A percentile compares a stretch with the other conserved stretches of the same genome.
Evolutionary conservation across 1,140 invertebrate species (phyloP).

Genomic region (Coelopa frigida): DNA sequence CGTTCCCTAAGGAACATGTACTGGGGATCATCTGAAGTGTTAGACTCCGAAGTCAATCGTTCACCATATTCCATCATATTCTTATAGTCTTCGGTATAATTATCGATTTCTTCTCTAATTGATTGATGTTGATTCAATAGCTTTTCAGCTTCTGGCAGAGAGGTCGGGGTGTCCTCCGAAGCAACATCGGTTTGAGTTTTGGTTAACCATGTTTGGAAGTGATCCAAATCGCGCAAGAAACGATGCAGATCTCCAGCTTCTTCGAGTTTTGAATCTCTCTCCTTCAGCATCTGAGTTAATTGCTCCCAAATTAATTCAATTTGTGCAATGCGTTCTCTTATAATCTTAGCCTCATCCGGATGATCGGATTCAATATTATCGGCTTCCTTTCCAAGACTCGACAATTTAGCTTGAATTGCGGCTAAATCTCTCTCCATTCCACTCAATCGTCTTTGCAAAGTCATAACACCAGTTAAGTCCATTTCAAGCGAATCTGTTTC

Average conservation of each 20-base stretch:
- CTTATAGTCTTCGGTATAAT: conserved; percentile 94
- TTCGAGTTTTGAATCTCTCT: conserved; percentile 94
- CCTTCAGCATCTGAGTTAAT: conserved; percentile 94
- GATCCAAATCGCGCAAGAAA: conserved; percentile 97
- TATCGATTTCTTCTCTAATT: conserved; percentile 97
- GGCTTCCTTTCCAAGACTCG: conserved; percentile 87
- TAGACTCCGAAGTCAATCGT: conserved; percentile 54
- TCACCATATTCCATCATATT: conserved; percentile 99
- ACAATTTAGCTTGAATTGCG: conserved; percentile 95
- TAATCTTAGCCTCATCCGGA: conserved; percentile 90
- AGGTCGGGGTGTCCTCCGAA: conserved; percentile 95
- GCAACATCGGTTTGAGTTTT: conserved; percentile 97
- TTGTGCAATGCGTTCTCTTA: conserved; percentile 82
- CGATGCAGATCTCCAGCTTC: conserved; percentile 97
- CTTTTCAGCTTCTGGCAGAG: conserved; percentile 92
- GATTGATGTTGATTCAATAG: conserved; percentile 93
- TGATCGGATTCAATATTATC: conserved; percentile 85
- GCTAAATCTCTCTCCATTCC: conserved; percentile 98
- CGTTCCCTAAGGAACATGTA: conserved; percentile 98
- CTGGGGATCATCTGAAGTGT: conserved; percentile 88
- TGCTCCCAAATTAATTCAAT: conserved; percentile 92
- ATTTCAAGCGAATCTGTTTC: conserved; percentile 91
- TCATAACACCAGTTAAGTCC: conserved; percentile 82
- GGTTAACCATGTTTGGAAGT: conserved; percentile 98
- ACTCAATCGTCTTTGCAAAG: conserved; percentile 75